Base-by-base conservation (phyloP, 2,888 invertebrate species). In the Mesodorylaimus sp. region DNA sequence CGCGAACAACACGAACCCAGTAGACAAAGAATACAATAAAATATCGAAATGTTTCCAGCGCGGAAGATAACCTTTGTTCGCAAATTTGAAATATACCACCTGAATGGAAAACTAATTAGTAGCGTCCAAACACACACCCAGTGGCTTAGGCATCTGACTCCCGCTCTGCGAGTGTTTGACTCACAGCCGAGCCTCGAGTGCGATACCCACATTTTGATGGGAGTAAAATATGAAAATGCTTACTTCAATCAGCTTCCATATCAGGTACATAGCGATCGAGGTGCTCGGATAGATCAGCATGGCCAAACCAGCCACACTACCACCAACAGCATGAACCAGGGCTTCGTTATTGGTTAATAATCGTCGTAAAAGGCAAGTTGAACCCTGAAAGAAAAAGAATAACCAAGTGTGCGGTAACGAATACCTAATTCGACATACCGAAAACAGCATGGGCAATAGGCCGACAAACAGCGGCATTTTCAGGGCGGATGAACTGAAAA, bases 171-270 rank as follows among this genome's bases (percentile, higher is more conserved):
- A n/a, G n/a, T n/a, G n/a, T n/a, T n/a, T n/a, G n/a, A n/a, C n/a
- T n/a, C n/a, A n/a, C n/a, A n/a, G n/a, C n/a, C n/a, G n/a, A n/a
- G n/a, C n/a, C n/a, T n/a, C n/a, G n/a, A n/a, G n/a, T n/a, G n/a
- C n/a, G n/a, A n/a, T n/a, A n/a, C n/a, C n/a, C n/a, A n/a, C n/a
- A n/a, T n/a, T n/a, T n/a, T n/a, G n/a, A n/a, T n/a, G n/a, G n/a
- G n/a, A n/a, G n/a, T n/a, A n/a, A n/a, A n/a, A n/a, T n/a, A n/a
- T n/a, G n/a, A n/a, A n/a, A n/a, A n/a, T n/a, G n/a, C 19, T 10
- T 65, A 82, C 83, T 74, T 85, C 84, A 38, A 82, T 71, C 43
- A 79, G 75, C 70, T 85, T 85, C 80, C 83, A 83, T 69, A 81
- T 75, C 3, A 81, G 76, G 66, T 84, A 85, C 27, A 84, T 72